Evolutionary conservation across 2,888 invertebrate species (phyloP).

Genomic region (Eristalis intricaria): DNA sequence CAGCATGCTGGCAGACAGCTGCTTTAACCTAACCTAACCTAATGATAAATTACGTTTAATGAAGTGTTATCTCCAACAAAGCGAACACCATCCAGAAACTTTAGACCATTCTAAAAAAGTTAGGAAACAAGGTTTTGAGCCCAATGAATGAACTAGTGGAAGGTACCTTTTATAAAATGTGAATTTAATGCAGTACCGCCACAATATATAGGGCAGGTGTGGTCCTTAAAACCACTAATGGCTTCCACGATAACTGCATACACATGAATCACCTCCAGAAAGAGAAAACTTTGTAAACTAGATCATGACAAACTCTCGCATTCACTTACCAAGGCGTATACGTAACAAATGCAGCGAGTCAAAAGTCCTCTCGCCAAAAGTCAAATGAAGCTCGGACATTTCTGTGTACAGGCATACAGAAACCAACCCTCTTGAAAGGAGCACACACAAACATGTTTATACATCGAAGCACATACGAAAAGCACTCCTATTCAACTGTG

Average conservation of each 20-base stretch:
- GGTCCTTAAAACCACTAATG: neutral
- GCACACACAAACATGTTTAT: neutral
- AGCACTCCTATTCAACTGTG: neutral
- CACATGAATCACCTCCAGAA: neutral
- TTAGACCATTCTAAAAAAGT: no score
- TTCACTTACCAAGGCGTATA: neutral
- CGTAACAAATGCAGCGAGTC: neutral
- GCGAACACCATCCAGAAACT: no score
- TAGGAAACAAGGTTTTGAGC: neutral
- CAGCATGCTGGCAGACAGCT: no score
- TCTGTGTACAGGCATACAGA: neutral
- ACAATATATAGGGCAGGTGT: neutral
- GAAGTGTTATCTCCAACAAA: no score
- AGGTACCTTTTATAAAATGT: neutral
- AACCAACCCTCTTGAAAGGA: neutral
- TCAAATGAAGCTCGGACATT: neutral
- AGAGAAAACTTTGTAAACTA: neutral
- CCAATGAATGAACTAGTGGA: neutral
- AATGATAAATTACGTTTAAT: no score
- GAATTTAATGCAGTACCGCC: neutral
- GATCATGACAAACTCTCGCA: neutral
- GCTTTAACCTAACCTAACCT: no score
- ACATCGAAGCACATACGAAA: neutral
- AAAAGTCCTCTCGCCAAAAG: neutral
- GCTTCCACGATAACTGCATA: neutral